phyloP scores from a whole-genome alignment of 1,140 invertebrate genomes.

The Paraescarpia echinospica region DNA sequence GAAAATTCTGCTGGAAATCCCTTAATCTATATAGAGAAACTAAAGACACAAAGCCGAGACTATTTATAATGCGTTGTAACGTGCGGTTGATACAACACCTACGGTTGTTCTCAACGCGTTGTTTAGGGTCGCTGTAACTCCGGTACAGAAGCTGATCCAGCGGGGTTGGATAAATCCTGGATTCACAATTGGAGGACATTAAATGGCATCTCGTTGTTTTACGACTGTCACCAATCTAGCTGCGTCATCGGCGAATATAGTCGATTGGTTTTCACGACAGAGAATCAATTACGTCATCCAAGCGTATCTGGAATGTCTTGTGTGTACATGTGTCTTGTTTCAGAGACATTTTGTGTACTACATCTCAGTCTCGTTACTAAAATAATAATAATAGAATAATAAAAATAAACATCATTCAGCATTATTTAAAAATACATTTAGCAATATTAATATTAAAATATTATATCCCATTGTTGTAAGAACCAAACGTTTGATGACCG shows the following conservation, averaged over 20 bases:
- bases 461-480: not conserved
- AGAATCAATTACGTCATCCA: not conserved
- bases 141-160: not conserved
- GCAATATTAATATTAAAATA: not conserved
- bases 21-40: not conserved
- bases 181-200: not conserved
- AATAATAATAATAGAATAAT: too few species aligned
- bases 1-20: not conserved
- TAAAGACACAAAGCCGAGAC: too few species aligned
- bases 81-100: not conserved
- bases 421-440: not conserved
- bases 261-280: not conserved
- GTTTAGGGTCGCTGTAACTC: not conserved
- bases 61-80: too few species aligned
- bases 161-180: not conserved
- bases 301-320: not conserved
- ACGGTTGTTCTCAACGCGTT: not conserved
- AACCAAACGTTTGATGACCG: not conserved
- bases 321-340: not conserved
- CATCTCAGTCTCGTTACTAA: not conserved
- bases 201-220: not conserved
- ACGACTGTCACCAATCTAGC: not conserved
- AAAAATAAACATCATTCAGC: too few species aligned
- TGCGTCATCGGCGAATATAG: not conserved
- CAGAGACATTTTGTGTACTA: not conserved